Evolutionary conservation across 2,888 invertebrate species (phyloP), one percentile per base, ranked within the genome.

Genomic region (Stictocephala bisonia): DNA sequence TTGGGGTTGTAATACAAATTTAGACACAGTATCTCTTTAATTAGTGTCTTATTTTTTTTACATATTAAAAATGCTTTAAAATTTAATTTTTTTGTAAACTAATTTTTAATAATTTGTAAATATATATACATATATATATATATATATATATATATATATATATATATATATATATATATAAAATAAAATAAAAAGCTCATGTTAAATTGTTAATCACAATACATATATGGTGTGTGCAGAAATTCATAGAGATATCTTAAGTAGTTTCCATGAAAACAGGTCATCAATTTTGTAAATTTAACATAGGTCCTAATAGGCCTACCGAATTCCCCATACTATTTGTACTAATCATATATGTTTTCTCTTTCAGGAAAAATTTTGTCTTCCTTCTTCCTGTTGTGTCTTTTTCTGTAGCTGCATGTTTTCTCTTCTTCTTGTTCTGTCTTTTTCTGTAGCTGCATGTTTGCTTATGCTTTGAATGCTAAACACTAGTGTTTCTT

Each of bases 241-340:
- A 29, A 15, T 22, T 58, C 58, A 58, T 13, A 3, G 1, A 4
- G 26, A 18, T 58, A 31, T 20, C 31, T 58, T n/a, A n/a, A 64
- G 11, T 29, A 18, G 64, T 64, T 64, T 40, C 11, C 20, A 4
- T 35, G 35, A 40, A 64, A 64, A 64, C 7, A 40, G 40, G 35
- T 64, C 64, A 64, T 64, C 35, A 64, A 64, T 18, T 20, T 35
- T 6, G 40, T 13, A 64, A 40, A 64, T 20, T 40, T 64, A 64
- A 35, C 64, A 40, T 64, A 20, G 40, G 13, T 1, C 15, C n/a
- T 13, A 64, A 35, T 35, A 11, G 27, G 40, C 35, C 64, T 13
- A 35, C 64, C 35, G 40, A 64, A 2, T 22, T 40, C 64, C 64
- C 64, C n/a, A n/a, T n/a, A n/a, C n/a, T n/a, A n/a, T n/a, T n/a